Evolutionary conservation across 2,113 vertebrate genomes (phyloP).

Genomic region (Rhadina sibilatrix): DNA sequence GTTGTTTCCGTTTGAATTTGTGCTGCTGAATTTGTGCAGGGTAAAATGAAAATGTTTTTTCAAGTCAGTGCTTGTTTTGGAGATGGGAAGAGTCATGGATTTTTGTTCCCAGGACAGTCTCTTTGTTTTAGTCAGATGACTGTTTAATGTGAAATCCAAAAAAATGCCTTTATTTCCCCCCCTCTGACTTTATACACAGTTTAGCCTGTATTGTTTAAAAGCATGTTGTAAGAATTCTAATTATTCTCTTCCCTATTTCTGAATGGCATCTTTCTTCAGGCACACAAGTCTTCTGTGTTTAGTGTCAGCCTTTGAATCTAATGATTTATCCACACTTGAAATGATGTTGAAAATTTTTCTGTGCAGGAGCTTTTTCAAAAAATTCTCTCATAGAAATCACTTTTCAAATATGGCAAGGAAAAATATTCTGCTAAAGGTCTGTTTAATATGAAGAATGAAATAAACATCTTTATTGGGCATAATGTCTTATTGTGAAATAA

Average conservation of each 20-base stretch:
- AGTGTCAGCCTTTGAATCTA: constrained; percentile 12
- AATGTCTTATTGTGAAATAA: background rate
- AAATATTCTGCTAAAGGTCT: background rate
- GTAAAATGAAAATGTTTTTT: too few species aligned
- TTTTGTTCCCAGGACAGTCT: constrained; percentile 15
- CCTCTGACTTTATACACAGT: background rate
- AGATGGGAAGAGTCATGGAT: background rate
- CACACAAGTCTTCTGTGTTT: constrained; percentile 33
- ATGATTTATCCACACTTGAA: constrained; percentile 7
- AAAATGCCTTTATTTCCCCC: background rate
- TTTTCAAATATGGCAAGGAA: background rate
- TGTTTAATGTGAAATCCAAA: background rate
- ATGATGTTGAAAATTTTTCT: background rate
- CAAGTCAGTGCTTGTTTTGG: background rate
- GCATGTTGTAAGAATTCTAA: constrained; percentile 41
- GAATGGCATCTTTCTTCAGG: constrained; percentile 16
- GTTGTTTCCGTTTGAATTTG: background rate
- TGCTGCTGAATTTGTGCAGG: too few species aligned
- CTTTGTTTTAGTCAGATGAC: constrained; percentile 35
- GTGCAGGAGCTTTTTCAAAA: background rate
- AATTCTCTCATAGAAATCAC: background rate
- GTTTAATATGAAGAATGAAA: background rate
- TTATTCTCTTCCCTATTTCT: constrained; percentile 19
- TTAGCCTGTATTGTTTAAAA: constrained; percentile 37
- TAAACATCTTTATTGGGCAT: background rate